A percentile compares a stretch with the other conserved stretches of the same genome.
Evolutionary conservation across 1,140 invertebrate genomes (phyloP).

Genomic region (Lepidurus apus): DNA sequence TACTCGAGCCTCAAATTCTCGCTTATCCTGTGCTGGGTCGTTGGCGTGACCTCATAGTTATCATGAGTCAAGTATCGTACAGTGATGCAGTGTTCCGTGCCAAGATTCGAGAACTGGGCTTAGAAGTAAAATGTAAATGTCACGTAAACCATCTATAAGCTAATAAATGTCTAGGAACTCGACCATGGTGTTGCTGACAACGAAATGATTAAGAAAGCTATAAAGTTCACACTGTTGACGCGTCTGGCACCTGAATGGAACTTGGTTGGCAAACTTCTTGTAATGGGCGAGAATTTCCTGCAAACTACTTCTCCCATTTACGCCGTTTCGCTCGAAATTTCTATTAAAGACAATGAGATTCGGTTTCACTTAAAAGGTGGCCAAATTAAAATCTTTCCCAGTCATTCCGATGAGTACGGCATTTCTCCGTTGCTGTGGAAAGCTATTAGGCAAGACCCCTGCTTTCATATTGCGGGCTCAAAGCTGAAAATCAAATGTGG

Average conservation of each 20-base stretch:
- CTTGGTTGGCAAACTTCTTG: neutral
- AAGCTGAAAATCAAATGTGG: neutral
- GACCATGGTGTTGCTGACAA: neutral
- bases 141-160: neutral
- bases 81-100: neutral
- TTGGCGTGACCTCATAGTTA: neutral
- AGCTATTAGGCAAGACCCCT: neutral
- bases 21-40: neutral
- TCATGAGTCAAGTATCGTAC: conserved; percentile 3
- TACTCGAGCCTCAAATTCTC: neutral
- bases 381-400: neutral
- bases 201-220: neutral
- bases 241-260: neutral
- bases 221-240: neutral
- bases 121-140: neutral
- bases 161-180: neutral
- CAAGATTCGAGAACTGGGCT: neutral
- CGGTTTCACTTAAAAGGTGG: neutral
- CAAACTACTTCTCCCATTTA: neutral
- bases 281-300: neutral
- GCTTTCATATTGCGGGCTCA: neutral
- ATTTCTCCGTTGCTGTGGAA: neutral
- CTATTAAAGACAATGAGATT: neutral
- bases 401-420: neutral
- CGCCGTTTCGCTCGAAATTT: neutral